phyloP scores from a whole-genome alignment of 2,797 vertebrate species.

The Spea hammondii region DNA sequence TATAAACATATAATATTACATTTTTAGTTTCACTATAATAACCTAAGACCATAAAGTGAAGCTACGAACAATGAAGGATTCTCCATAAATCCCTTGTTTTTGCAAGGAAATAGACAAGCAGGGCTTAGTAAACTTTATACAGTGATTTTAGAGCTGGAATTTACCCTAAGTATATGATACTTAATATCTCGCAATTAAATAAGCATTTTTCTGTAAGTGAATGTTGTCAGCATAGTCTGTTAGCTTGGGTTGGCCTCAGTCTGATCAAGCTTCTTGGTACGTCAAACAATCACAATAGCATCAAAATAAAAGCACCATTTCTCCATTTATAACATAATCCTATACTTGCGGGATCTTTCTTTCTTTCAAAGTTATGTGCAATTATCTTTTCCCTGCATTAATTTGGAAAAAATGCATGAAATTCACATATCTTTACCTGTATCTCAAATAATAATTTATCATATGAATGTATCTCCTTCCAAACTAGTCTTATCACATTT shows the following conservation, averaged over 20 bases:
- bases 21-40: slow-evolving; percentile 2
- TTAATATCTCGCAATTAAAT: not conserved
- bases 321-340: too few species aligned
- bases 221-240: not conserved
- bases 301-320: too few species aligned
- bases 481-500: too few species aligned
- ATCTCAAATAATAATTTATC: too few species aligned
- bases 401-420: too few species aligned
- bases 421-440: too few species aligned
- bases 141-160: not conserved
- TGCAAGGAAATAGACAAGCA: not conserved
- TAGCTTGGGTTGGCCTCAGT: not conserved
- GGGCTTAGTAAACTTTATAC: not conserved
- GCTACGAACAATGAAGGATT: not conserved
- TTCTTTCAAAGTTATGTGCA: too few species aligned
- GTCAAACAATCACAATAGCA: too few species aligned
- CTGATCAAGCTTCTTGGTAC: not conserved
- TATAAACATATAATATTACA: slow-evolving; percentile 8
- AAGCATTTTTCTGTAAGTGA: too few species aligned
- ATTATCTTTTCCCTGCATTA: too few species aligned
- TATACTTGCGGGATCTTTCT: too few species aligned
- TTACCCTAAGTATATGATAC: not conserved
- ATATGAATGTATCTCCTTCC: too few species aligned
- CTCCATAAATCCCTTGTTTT: not conserved
- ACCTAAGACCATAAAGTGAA: not conserved